phyloP scores from a whole-genome alignment of 2,888 invertebrate genomes.

The Copidosoma aretas region DNA sequence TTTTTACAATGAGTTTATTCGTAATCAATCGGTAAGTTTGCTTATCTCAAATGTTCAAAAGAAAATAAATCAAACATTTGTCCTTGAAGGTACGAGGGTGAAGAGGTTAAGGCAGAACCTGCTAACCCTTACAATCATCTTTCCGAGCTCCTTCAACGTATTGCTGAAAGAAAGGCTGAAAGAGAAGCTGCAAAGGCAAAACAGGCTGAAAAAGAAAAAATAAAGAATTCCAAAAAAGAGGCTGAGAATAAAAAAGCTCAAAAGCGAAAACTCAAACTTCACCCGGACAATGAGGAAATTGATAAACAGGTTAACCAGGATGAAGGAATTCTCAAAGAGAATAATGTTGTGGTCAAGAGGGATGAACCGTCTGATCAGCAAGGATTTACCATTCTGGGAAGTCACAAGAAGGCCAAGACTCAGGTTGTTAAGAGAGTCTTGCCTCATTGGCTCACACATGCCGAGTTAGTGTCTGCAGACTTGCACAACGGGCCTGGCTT shows the following conservation, averaged over 20 bases:
- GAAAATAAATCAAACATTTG: slow-evolving; percentile 5
- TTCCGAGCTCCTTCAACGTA: slow-evolving; percentile 48
- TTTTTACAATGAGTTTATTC: slow-evolving; percentile 72
- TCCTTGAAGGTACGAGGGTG: slow-evolving; percentile 52
- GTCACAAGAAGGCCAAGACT: slow-evolving; percentile 47
- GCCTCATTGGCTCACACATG: slow-evolving; percentile 87
- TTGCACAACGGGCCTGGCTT: slow-evolving; percentile 64
- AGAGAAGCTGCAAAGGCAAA: slow-evolving; percentile 36
- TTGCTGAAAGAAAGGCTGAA: slow-evolving; percentile 52
- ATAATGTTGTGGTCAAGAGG: background rate
- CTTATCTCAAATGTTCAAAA: background rate
- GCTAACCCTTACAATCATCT: slow-evolving; percentile 50
- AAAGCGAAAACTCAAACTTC: slow-evolving; percentile 20
- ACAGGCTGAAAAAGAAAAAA: background rate
- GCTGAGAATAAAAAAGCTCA: slow-evolving; percentile 29
- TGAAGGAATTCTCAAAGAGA: slow-evolving; percentile 32
- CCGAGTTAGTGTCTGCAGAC: slow-evolving; percentile 78
- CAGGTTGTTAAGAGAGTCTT: slow-evolving; percentile 74
- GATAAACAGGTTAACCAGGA: slow-evolving; percentile 20
- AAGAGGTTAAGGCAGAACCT: slow-evolving; percentile 41
- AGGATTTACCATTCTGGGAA: slow-evolving; percentile 62
- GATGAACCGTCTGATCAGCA: slow-evolving; percentile 19
- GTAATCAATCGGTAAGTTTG: slow-evolving; percentile 71
- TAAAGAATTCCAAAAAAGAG: slow-evolving; percentile 20
- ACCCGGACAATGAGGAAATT: slow-evolving; percentile 12